A percentile compares a stretch with the other conserved stretches of the same genome.
These are phyloP conservation scores for Kradibia gibbosae DNA, from an alignment of 1,140 invertebrate species.

Conservation along the genomic window DNA sequence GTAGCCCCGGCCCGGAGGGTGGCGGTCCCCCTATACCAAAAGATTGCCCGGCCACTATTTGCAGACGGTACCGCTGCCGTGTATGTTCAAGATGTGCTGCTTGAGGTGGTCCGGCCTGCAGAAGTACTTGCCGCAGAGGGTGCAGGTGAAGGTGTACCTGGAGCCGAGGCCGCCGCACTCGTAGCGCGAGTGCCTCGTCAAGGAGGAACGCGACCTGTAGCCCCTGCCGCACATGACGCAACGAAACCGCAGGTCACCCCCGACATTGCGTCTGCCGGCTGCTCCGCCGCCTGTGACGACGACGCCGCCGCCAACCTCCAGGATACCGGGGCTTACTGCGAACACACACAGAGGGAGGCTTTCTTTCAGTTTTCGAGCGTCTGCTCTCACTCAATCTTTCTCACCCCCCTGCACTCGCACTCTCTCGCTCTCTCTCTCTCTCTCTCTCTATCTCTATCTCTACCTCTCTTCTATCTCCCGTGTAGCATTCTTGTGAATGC, in stretches of 20 bases:
- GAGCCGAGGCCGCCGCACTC: conserved; percentile 71
- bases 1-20: no score
- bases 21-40: not conserved
- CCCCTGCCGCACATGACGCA: conserved; percentile 74
- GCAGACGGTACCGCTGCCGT: conserved; percentile 64
- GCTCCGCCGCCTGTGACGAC: not conserved
- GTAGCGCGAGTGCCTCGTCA: conserved; percentile 72
- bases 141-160: conserved; percentile 71
- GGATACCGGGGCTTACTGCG: conserved; percentile 29
- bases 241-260: conserved; percentile 65
- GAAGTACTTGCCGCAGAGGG: conserved; percentile 71
- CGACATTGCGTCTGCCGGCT: conserved; percentile 15
- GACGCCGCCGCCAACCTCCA: conserved; percentile 51
- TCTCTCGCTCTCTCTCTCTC: not conserved
- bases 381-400: not conserved
- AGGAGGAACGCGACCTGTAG: conserved; percentile 69
- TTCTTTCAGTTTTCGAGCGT: conserved; percentile 57
- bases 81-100: conserved; percentile 72
- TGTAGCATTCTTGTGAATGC: not conserved
- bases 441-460: not conserved
- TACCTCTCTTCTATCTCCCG: not conserved
- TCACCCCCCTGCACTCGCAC: not conserved
- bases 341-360: conserved; percentile 66
- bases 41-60: conserved; percentile 59
- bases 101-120: conserved; percentile 71